Evolutionary conservation across 1,140 invertebrate genomes (phyloP).

Genomic region (Atta colombica): DNA sequence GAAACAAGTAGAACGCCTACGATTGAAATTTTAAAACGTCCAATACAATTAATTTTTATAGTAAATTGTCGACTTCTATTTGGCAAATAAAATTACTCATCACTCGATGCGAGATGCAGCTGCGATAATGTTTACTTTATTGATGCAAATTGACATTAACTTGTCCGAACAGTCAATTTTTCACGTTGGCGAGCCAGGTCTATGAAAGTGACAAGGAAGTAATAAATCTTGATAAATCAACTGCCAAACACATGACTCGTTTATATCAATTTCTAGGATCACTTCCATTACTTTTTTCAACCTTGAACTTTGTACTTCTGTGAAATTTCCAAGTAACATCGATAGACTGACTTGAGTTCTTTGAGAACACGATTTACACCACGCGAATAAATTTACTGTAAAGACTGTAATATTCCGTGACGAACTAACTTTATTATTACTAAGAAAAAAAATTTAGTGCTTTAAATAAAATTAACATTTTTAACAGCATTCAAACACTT

Average conservation of each 20-base stretch:
- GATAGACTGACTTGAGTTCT: background rate
- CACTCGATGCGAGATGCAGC: background rate
- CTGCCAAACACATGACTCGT: constrained; percentile 54
- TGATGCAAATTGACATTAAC: constrained; percentile 54
- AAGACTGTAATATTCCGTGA: constrained; percentile 19
- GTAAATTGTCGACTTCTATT: background rate
- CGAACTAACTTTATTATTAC: background rate
- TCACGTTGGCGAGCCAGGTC: background rate
- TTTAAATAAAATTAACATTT: no score
- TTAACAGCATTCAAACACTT: no score
- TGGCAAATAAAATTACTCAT: background rate
- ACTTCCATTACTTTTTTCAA: constrained; percentile 50
- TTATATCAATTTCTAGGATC: constrained; percentile 57
- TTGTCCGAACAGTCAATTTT: constrained; percentile 33
- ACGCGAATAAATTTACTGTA: constrained; percentile 15
- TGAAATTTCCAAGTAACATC: constrained; percentile 35
- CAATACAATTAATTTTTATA: constrained; percentile 14
- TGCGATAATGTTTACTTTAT: constrained; percentile 38
- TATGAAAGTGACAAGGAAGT: constrained; percentile 46
- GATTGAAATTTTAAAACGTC: background rate
- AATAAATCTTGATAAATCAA: constrained; percentile 53
- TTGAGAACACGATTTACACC: constrained; percentile 3
- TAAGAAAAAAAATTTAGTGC: background rate
- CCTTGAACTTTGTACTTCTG: constrained; percentile 52
- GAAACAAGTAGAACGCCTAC: background rate